Conservation (phyloP, 2,797 vertebrate genomes). For the Taeniopygia guttata region DNA sequence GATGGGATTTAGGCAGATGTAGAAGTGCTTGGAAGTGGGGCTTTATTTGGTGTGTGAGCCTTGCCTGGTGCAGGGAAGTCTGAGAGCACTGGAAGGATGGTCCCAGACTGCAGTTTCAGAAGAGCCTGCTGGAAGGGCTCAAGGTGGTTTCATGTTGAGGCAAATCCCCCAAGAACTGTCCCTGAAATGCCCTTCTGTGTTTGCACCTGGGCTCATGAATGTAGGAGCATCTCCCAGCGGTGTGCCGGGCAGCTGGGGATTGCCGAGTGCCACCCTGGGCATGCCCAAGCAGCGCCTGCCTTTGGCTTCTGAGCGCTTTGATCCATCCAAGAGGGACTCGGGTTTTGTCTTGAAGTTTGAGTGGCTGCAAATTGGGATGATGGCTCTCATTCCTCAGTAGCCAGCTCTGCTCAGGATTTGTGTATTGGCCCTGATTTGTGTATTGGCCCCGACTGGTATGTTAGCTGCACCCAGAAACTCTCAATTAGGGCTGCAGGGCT, state of each 20-base stretch:
- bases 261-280: not conserved
- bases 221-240: not conserved
- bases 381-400: not conserved
- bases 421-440: not conserved
- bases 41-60: not conserved
- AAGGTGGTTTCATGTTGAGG: not conserved
- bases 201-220: not conserved
- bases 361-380: not conserved
- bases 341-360: not conserved
- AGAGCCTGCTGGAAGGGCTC: not conserved
- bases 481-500: slow-evolving; percentile 15
- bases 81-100: not conserved
- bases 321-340: not conserved
- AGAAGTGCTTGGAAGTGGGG: not conserved
- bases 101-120: not conserved
- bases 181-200: not conserved
- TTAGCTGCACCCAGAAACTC: not conserved
- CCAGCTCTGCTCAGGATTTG: not conserved
- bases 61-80: not conserved
- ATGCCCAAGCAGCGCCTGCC: not conserved
- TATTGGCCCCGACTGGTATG: not conserved
- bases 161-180: not conserved
- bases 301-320: not conserved
- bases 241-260: not conserved
- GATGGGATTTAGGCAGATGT: not conserved